phyloP scores from a whole-genome alignment of 2,113 vertebrate species.

The Rhynchomys soricoides region DNA sequence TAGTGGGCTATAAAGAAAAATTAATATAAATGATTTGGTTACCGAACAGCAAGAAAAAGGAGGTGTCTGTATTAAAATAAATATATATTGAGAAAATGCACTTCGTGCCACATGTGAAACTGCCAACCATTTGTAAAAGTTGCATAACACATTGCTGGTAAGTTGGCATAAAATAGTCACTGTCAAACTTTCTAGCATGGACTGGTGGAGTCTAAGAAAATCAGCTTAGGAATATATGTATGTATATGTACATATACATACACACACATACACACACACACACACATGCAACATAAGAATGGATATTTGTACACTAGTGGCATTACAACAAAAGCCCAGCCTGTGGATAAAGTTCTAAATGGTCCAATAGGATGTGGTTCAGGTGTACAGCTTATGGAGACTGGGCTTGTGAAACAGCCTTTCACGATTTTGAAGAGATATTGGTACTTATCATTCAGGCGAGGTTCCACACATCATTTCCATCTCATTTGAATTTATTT shows the following conservation, averaged over 20 bases:
- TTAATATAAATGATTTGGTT: constrained; percentile 4
- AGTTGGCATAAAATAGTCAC: not conserved
- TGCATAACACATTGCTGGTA: not conserved
- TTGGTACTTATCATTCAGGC: not conserved
- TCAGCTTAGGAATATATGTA: not conserved
- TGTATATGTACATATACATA: too few relatives aligned
- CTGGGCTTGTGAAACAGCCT: not conserved
- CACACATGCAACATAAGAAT: not conserved
- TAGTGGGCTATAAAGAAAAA: constrained; percentile 19
- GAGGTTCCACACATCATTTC: not conserved
- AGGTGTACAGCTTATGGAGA: not conserved
- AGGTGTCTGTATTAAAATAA: not conserved
- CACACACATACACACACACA: too few relatives aligned
- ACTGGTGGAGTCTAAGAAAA: not conserved
- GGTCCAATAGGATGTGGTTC: not conserved
- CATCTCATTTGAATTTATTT: not conserved
- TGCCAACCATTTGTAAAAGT: not conserved
- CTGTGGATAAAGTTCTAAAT: not conserved
- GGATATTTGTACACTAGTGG: not conserved
- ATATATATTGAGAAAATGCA: not conserved
- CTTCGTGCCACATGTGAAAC: not conserved
- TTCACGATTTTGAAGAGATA: not conserved
- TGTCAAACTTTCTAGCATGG: not conserved
- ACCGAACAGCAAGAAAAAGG: constrained; percentile 2
- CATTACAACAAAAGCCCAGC: not conserved